These are phyloP conservation scores for Drosophila azteca DNA, from an alignment of 1,140 invertebrate genomes.

Conservation along the genomic window DNA sequence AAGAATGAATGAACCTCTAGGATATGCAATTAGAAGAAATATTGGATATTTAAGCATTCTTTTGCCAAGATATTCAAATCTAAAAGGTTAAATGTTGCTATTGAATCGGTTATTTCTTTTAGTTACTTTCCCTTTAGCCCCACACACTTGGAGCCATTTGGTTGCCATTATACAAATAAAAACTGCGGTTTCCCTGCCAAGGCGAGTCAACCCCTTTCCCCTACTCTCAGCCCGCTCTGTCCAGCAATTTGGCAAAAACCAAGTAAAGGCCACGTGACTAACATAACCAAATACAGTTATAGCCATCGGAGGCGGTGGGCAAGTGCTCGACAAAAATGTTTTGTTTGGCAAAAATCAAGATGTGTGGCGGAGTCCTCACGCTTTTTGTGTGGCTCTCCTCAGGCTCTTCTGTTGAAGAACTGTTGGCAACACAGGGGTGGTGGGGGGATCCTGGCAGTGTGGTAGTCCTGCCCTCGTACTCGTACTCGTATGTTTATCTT, in stretches of 20 bases:
- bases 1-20: too few species aligned
- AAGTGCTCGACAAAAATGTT: conserved; percentile 71
- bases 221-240: conserved; percentile 17
- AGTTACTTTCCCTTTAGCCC: background rate
- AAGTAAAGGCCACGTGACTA: conserved; percentile 75
- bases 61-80: too few species aligned
- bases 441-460: conserved; percentile 24
- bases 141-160: conserved; percentile 6
- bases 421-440: conserved; percentile 53
- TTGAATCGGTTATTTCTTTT: background rate
- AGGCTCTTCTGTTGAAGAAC: conserved; percentile 43
- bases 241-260: conserved; percentile 72
- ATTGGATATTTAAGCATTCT: too few species aligned
- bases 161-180: conserved; percentile 25
- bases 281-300: conserved; percentile 78
- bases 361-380: conserved; percentile 57
- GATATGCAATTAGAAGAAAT: too few species aligned
- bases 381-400: conserved; percentile 31
- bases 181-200: conserved; percentile 30
- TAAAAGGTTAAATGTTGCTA: background rate
- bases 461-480: conserved; percentile 51
- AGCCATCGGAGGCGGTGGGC: conserved; percentile 45
- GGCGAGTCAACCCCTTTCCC: conserved; percentile 25
- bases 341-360: conserved; percentile 82
- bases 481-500: conserved; percentile 75